phyloP scores from a whole-genome alignment of 2,888 invertebrate genomes.

The Drosophila neoperkinsi region DNA sequence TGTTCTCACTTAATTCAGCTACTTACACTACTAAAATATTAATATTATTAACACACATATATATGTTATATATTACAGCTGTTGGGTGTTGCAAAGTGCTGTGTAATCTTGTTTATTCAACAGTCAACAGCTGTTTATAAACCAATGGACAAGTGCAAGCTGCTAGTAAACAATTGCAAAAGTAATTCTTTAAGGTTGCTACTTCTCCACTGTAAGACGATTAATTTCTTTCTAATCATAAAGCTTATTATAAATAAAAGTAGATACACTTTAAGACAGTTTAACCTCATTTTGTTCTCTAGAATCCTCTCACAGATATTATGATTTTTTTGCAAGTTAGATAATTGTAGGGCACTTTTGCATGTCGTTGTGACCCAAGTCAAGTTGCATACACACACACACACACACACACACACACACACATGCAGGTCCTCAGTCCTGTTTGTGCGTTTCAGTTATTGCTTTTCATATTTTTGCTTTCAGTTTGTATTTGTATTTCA shows the following conservation, averaged over 20 bases:
- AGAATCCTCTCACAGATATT: background rate
- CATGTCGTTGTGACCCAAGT: slow-evolving; percentile 12
- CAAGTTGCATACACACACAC: slow-evolving; percentile 9
- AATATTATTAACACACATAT: background rate
- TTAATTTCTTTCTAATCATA: background rate
- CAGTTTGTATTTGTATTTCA: slow-evolving; percentile 49
- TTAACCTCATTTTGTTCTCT: background rate
- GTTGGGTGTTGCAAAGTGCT: background rate
- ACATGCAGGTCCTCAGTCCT: slow-evolving; percentile 22
- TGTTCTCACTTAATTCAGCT: background rate
- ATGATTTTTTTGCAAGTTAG: background rate
- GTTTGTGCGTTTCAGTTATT: slow-evolving; percentile 62
- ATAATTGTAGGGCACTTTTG: slow-evolving; percentile 32
- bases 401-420: slow-evolving; percentile 18
- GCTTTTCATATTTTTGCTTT: slow-evolving; percentile 75
- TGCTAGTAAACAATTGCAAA: background rate
- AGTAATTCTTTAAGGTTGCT: background rate
- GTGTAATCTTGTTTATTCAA: background rate
- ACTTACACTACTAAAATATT: background rate
- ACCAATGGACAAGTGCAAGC: background rate
- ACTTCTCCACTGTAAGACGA: background rate
- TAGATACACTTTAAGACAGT: background rate
- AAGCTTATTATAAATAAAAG: background rate
- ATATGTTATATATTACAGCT: background rate
- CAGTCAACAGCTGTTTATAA: background rate